A percentile compares a stretch with the other conserved stretches of the same genome.
These are phyloP conservation scores for Drosophila picticornis DNA, from an alignment of 2,888 invertebrate species.

Conservation along the genomic window DNA sequence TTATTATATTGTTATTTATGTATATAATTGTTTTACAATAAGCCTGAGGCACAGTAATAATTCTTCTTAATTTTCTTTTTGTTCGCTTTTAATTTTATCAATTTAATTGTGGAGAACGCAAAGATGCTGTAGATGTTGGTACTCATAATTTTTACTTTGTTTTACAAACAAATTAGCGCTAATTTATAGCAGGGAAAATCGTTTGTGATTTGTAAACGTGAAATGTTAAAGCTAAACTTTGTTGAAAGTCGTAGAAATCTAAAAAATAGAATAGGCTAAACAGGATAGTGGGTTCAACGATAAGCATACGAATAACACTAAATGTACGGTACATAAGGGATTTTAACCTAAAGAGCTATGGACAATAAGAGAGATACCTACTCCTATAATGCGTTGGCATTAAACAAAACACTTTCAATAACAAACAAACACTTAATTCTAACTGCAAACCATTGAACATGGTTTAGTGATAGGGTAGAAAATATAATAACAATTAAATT, in stretches of 20 bases:
- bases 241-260: slow-evolving; percentile 47
- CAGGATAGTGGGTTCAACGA: slow-evolving; percentile 15
- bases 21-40: slow-evolving; percentile 82
- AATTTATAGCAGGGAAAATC: slow-evolving; percentile 30
- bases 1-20: slow-evolving; percentile 21
- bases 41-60: slow-evolving; percentile 83
- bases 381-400: slow-evolving; percentile 26
- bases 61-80: slow-evolving; percentile 24
- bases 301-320: slow-evolving; percentile 46
- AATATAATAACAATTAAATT: slow-evolving; percentile 54
- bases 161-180: slow-evolving; percentile 70
- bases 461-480: slow-evolving; percentile 40
- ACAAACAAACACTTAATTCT: slow-evolving; percentile 77
- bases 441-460: slow-evolving; percentile 44
- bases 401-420: slow-evolving; percentile 69
- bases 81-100: slow-evolving; percentile 36
- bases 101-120: slow-evolving; percentile 27
- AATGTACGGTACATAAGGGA: slow-evolving; percentile 23
- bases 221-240: slow-evolving; percentile 53
- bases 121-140: slow-evolving; percentile 21
- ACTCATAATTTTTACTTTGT: slow-evolving; percentile 64
- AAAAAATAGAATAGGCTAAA: slow-evolving; percentile 26
- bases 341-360: slow-evolving; percentile 44
- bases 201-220: slow-evolving; percentile 24
- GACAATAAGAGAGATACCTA: slow-evolving; percentile 28